These are phyloP conservation scores for Amphipoea lucens DNA, from an alignment of 2,888 invertebrate genomes.

Conservation along the genomic window DNA sequence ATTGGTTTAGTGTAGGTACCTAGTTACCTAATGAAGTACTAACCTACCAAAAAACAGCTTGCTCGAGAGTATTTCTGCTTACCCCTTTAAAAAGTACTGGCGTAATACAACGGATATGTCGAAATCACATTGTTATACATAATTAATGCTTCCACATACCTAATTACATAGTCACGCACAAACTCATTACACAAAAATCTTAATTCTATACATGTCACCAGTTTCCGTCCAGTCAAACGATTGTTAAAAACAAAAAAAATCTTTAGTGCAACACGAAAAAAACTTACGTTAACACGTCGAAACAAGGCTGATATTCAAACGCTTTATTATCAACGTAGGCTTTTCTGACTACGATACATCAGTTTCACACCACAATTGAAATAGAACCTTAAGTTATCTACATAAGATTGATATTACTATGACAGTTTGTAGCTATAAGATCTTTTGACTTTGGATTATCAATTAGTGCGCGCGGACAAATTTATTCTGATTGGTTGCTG, in stretches of 20 bases:
- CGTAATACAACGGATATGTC: constrained; percentile 10
- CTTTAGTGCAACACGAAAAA: constrained; percentile 1
- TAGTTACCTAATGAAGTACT: not conserved
- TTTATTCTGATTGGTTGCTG: constrained; percentile 82
- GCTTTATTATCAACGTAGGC: constrained; percentile 18
- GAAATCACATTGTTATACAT: constrained; percentile 22
- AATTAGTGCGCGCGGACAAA: constrained; percentile 68
- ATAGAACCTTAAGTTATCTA: fast-evolving
- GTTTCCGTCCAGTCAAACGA: constrained; percentile 40
- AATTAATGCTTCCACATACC: not conserved
- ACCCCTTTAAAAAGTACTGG: not conserved
- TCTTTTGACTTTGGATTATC: constrained; percentile 53
- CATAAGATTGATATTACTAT: constrained; percentile 23
- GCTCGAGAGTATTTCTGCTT: not conserved
- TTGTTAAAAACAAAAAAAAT: constrained; percentile 43
- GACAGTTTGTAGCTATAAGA: constrained; percentile 12
- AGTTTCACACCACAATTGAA: constrained; percentile 5
- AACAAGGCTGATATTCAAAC: constrained; percentile 24
- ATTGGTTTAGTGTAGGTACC: not conserved
- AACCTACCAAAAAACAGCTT: too few species aligned
- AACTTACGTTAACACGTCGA: fast-evolving
- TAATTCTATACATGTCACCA: constrained; percentile 54
- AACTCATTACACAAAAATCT: constrained; percentile 42
- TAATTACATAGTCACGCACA: not conserved
- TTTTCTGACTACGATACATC: constrained; percentile 24